Evolutionary conservation across 2,113 vertebrate species (phyloP).

Genomic region (Daphoenositta chrysoptera): DNA sequence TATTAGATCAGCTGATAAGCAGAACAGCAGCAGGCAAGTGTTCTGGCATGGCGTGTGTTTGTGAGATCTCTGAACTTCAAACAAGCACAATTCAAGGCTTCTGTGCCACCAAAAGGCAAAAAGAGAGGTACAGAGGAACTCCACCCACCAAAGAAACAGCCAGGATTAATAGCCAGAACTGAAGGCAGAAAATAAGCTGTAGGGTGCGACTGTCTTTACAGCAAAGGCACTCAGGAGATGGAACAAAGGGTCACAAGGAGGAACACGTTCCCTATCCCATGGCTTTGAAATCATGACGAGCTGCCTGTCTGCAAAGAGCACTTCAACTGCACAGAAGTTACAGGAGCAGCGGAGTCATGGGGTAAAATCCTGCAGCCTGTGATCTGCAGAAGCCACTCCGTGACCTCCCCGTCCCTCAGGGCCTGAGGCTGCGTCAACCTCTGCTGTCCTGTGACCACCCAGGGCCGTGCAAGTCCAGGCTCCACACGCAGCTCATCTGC

Average conservation of each 20-base stretch:
- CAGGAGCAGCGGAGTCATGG: neutral
- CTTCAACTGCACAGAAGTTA: neutral
- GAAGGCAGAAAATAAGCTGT: slow-evolving; percentile 35
- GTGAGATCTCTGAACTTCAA: neutral
- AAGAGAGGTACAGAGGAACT: neutral
- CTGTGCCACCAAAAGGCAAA: neutral
- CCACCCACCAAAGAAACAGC: slow-evolving; percentile 10
- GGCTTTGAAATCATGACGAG: neutral
- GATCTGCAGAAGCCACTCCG: neutral
- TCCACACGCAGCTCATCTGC: neutral
- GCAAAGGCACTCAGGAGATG: neutral
- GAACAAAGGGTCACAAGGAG: slow-evolving; percentile 57
- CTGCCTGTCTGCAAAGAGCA: slow-evolving; percentile 1
- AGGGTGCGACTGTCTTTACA: neutral
- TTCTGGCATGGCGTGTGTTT: neutral
- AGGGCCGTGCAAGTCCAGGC: neutral
- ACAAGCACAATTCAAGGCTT: neutral
- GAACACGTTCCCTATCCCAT: neutral
- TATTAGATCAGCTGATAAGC: neutral
- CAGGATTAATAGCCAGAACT: slow-evolving; percentile 5
- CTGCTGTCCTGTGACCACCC: neutral
- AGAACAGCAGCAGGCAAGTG: neutral
- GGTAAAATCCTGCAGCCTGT: neutral
- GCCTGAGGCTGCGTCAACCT: neutral
- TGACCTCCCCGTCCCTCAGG: neutral